Percentiles rank a stretch among this genome's conserved stretches.
These are phyloP conservation scores for Phymatocera aterrima DNA, from an alignment of 2,888 invertebrate genomes.

Conservation along the genomic window DNA sequence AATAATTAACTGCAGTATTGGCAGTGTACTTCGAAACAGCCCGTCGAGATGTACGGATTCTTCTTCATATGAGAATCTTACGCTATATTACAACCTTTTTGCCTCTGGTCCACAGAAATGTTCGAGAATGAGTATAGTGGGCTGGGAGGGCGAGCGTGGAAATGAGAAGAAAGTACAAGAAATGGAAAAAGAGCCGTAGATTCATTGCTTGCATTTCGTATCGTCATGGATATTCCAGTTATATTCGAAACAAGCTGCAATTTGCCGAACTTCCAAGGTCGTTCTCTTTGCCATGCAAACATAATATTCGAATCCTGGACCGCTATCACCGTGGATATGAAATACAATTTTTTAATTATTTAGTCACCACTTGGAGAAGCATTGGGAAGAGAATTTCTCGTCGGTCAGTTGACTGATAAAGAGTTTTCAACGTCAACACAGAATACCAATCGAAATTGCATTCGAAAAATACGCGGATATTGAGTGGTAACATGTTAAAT, in stretches of 20 bases:
- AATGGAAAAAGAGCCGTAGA: constrained; percentile 17
- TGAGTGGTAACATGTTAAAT: constrained; percentile 27
- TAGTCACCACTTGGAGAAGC: not conserved
- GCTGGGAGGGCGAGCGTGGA: not conserved
- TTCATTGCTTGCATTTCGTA: constrained; percentile 31
- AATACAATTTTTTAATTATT: not conserved
- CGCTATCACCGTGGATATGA: not conserved
- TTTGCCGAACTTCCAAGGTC: not conserved
- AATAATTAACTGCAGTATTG: too few relatives aligned
- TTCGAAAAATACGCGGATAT: constrained; percentile 29
- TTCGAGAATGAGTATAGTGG: not conserved
- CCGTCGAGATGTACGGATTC: too few relatives aligned
- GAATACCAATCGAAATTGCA: not conserved
- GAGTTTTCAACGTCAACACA: not conserved
- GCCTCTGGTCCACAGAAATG: constrained; percentile 14
- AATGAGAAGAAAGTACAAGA: constrained; percentile 2
- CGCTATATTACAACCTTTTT: not conserved
- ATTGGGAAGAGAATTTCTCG: not conserved
- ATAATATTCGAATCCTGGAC: not conserved
- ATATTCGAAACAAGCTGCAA: constrained; percentile 25
- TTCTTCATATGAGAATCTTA: constrained; percentile 16
- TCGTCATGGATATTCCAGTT: constrained; percentile 13
- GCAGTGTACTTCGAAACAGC: not conserved
- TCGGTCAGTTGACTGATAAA: not conserved
- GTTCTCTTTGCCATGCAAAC: not conserved